Percentiles rank a stretch among this genome's conserved stretches.
phyloP scores from a whole-genome alignment of 2,888 invertebrate species.

The Eupithecia centaureata region DNA sequence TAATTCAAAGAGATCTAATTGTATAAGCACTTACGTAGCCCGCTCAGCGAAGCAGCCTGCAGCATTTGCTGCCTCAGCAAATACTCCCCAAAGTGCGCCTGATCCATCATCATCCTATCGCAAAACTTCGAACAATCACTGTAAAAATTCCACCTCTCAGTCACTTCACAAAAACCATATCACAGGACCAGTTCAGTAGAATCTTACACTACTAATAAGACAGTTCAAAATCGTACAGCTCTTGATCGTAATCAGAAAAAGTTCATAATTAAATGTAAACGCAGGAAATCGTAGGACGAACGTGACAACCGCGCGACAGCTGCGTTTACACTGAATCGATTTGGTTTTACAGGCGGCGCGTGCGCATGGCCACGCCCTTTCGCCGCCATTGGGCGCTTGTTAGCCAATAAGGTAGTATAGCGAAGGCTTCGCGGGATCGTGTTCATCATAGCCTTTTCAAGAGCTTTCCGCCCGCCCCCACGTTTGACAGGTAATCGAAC shows the following conservation, averaged over 20 bases:
- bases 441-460: slow-evolving; percentile 51
- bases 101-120: slow-evolving; percentile 80
- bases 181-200: slow-evolving; percentile 45
- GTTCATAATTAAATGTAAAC: slow-evolving; percentile 68
- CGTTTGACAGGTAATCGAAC: slow-evolving; percentile 67
- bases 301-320: slow-evolving; percentile 71
- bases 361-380: slow-evolving; percentile 71
- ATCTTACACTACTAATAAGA: slow-evolving; percentile 43
- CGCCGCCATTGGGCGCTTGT: slow-evolving; percentile 58
- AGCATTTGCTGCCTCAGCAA: slow-evolving; percentile 80
- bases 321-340: slow-evolving; percentile 73
- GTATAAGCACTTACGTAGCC: slow-evolving; percentile 66
- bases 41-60: slow-evolving; percentile 76
- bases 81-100: slow-evolving; percentile 79
- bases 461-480: slow-evolving; percentile 76
- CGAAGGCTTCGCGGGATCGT: slow-evolving; percentile 61
- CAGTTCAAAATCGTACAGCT: slow-evolving; percentile 47
- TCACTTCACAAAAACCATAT: slow-evolving; percentile 73
- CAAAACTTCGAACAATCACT: slow-evolving; percentile 46
- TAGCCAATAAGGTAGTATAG: slow-evolving; percentile 64
- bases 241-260: slow-evolving; percentile 62
- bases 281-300: slow-evolving; percentile 48
- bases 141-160: slow-evolving; percentile 53
- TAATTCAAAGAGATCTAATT: neutral
- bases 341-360: slow-evolving; percentile 71